Evolutionary conservation across 1,140 invertebrate genomes (phyloP), one percentile per base, ranked within the genome.

Genomic region (Hesperophylax magnus): DNA sequence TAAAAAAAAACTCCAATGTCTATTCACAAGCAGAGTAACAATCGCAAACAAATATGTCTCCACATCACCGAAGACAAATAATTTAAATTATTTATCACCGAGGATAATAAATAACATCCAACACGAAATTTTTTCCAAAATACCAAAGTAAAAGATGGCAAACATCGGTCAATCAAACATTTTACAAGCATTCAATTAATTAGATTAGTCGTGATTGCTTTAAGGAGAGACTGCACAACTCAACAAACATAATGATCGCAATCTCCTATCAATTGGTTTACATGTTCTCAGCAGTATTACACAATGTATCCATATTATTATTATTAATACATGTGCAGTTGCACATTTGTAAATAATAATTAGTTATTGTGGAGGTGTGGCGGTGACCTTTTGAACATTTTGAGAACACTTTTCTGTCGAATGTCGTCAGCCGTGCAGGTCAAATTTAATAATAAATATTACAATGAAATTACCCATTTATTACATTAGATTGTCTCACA

Each of bases 401-500:
- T 11, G 3, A 14, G 39, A 47, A 47, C 8, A 47, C 14, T 47
- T 3, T 11, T 1, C 39, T 47, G 14, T 47, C 20, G 34, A 34
- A 69, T 47, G 18, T 69, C 20, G 34, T 18, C 3, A 15, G 14
- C 60, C 31, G 56, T 76, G 72, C 53, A 18, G 54, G 72, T 39
- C 72, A 11, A 53, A 72, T 76, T 58, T 31, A 58, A 76, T 58
- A 76, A 76, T 76, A 58, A 76, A 60, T 76, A 76, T 34, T 58
- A 69, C 31, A 54, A 24, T 56, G 20, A 54, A 15, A 74, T 76
- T 58, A 76, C 54, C 20, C 56, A 58, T 75, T 18, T 39, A 58
- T 18, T 39, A 39, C 31, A 47, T 31, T 27, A 31, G 0, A 60
- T 20, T 60, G 86, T 84, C 92, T 92, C 92, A 95, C 90, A 95